These are phyloP conservation scores for Macquaria ambigua DNA, from an alignment of 2,113 vertebrate genomes.

Conservation along the genomic window DNA sequence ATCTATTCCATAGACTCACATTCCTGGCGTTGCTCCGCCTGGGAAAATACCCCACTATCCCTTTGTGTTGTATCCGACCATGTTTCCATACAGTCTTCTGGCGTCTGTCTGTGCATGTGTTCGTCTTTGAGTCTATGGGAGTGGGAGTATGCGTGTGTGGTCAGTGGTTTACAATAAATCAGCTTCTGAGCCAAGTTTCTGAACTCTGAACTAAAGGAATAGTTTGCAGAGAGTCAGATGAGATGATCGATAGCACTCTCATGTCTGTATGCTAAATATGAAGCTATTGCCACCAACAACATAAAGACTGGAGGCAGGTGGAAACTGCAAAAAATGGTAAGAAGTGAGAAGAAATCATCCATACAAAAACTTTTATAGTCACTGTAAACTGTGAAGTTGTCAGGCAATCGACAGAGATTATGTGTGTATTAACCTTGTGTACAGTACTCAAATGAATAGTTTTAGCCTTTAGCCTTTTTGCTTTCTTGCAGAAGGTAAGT, in stretches of 20 bases:
- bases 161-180: neutral
- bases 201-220: neutral
- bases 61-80: neutral
- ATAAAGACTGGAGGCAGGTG: neutral
- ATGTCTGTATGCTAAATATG: neutral
- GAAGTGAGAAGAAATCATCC: no score
- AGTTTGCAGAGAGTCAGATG: neutral
- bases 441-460: no score
- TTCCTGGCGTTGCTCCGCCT: conserved; percentile 43
- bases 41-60: conserved; percentile 38
- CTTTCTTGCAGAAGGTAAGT: no score
- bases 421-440: no score
- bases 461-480: no score
- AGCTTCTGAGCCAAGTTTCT: neutral
- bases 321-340: no score
- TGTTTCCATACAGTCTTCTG: conserved; percentile 25
- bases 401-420: no score
- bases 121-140: neutral
- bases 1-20: conserved; percentile 61
- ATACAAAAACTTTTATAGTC: no score
- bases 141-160: conserved; percentile 5
- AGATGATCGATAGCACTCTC: neutral
- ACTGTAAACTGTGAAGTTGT: no score
- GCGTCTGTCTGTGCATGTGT: neutral
- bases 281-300: neutral